These are phyloP conservation scores for Picathartes gymnocephalus DNA, from an alignment of 2,113 vertebrate genomes.

Conservation along the genomic window DNA sequence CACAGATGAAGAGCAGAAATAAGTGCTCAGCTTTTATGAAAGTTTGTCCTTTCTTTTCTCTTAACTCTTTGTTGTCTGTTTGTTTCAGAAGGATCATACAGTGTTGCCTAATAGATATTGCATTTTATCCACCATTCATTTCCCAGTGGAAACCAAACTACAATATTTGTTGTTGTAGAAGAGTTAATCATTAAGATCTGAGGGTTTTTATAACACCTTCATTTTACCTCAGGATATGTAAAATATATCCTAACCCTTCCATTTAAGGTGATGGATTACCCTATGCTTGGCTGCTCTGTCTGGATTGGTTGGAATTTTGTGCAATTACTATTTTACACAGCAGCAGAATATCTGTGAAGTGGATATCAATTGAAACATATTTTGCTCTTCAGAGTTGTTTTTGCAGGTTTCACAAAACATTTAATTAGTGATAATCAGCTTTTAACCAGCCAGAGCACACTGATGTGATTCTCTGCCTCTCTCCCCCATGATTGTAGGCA, in stretches of 20 bases:
- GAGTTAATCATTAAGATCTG: neutral
- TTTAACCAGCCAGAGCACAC: slow-evolving; percentile 32
- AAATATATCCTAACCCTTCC: neutral
- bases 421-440: slow-evolving; percentile 55
- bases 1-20: neutral
- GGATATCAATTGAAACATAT: slow-evolving; percentile 26
- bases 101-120: neutral
- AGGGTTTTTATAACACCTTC: neutral
- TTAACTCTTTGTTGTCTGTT: neutral
- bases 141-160: neutral
- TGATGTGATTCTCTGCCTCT: slow-evolving; percentile 9
- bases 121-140: neutral
- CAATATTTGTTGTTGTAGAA: neutral
- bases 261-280: neutral
- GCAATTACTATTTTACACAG: neutral
- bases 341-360: neutral
- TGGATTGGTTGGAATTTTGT: neutral
- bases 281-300: accelerated
- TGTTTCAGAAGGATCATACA: neutral
- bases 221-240: neutral
- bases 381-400: slow-evolving; percentile 5
- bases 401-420: slow-evolving; percentile 44
- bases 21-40: neutral
- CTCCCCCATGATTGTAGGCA: neutral
- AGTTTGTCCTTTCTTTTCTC: neutral